Percentiles rank a stretch among this genome's conserved stretches.
phyloP scores from a whole-genome alignment of 2,888 invertebrate genomes.

The Cepaea hortensis region DNA sequence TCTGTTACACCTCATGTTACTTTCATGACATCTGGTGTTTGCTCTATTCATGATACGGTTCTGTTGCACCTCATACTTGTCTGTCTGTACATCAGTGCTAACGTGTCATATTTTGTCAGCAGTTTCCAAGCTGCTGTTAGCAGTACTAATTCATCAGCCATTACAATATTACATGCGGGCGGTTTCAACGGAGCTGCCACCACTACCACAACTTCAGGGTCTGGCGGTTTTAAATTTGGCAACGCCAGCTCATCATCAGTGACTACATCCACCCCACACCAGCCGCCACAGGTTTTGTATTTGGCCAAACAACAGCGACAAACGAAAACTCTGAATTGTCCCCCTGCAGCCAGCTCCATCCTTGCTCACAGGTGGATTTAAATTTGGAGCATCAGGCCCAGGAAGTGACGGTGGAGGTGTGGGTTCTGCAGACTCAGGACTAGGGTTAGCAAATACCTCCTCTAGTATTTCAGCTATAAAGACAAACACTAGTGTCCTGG shows the following conservation, averaged over 20 bases:
- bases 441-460: neutral
- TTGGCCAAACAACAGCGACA: slow-evolving; percentile 30
- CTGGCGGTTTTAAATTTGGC: slow-evolving; percentile 46
- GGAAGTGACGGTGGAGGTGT: slow-evolving; percentile 1
- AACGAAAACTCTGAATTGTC: slow-evolving; percentile 11
- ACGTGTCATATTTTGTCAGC: neutral
- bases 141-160: neutral
- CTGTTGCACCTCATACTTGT: neutral
- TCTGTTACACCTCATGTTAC: no score
- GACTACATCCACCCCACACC: slow-evolving; percentile 23
- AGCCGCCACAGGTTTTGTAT: slow-evolving; percentile 42
- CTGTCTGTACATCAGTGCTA: neutral
- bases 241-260: slow-evolving; percentile 25
- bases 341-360: slow-evolving; percentile 37
- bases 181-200: slow-evolving; percentile 20
- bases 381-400: slow-evolving; percentile 22
- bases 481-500: neutral
- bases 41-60: no score
- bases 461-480: neutral
- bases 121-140: slow-evolving; percentile 33
- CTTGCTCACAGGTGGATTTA: slow-evolving; percentile 31
- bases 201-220: slow-evolving; percentile 29
- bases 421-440: neutral
- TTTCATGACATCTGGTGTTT: no score
- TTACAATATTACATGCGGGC: slow-evolving; percentile 29